Percentiles rank a stretch among this genome's conserved stretches.
Conservation (phyloP, 1,140 invertebrate genomes). For the Megalopta genalis region DNA sequence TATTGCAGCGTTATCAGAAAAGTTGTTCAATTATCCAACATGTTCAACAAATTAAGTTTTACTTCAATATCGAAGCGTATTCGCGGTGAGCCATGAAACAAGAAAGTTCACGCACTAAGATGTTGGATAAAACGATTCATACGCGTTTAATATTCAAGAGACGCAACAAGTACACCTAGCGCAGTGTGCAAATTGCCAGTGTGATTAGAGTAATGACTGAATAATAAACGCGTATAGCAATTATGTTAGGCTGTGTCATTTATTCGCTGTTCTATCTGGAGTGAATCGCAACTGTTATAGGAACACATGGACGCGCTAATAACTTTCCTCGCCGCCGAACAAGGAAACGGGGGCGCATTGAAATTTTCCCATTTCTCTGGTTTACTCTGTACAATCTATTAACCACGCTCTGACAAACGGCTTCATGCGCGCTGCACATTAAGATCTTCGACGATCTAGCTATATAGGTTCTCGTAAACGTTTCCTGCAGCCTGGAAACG, state of each 20-base stretch:
- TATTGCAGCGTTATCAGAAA: too few relatives aligned
- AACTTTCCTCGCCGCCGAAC: neutral
- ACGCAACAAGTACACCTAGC: too few relatives aligned
- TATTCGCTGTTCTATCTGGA: too few relatives aligned
- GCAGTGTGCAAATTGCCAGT: too few relatives aligned
- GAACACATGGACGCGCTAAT: neutral
- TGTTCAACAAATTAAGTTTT: too few relatives aligned
- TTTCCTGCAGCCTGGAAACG: slow-evolving; percentile 39
- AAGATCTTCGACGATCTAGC: slow-evolving; percentile 40
- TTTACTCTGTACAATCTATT: slow-evolving; percentile 35
- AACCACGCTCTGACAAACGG: slow-evolving; percentile 34
- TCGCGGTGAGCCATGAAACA: too few relatives aligned
- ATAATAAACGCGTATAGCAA: neutral
- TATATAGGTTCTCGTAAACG: slow-evolving; percentile 45
- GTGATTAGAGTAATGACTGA: neutral
- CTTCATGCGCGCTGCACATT: slow-evolving; percentile 41
- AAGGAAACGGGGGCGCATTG: neutral
- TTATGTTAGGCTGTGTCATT: too few relatives aligned
- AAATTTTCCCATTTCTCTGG: neutral
- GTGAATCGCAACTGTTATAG: neutral
- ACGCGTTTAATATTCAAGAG: too few relatives aligned
- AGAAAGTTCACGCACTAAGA: too few relatives aligned
- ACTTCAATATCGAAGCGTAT: too few relatives aligned
- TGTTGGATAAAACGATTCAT: too few relatives aligned
- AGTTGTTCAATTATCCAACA: too few relatives aligned